Conservation (phyloP, 2,797 vertebrate species). For the Thaleichthys pacificus region DNA sequence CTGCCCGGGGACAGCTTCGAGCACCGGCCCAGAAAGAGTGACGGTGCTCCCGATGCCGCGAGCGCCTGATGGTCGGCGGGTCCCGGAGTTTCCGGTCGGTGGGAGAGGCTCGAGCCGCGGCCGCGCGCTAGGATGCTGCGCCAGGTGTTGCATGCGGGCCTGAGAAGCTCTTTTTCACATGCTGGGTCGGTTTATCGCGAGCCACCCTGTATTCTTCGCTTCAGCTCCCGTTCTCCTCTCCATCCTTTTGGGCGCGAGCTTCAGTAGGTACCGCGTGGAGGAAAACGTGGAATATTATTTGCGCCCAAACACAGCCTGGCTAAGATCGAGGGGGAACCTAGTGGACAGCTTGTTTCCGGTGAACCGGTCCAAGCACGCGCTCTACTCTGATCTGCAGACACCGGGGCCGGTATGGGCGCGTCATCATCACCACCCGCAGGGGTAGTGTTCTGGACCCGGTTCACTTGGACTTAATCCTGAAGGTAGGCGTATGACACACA, state of each 20-base stretch:
- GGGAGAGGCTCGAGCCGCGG: constrained; percentile 84
- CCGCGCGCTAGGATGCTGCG: constrained; percentile 96
- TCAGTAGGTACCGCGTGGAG: constrained; percentile 95
- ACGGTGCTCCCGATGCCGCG: constrained; percentile 69
- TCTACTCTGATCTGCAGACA: constrained; percentile 96
- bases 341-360: constrained; percentile 96
- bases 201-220: constrained; percentile 96
- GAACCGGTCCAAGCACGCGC: constrained; percentile 94
- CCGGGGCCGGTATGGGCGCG: constrained; percentile 89
- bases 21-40: constrained; percentile 19
- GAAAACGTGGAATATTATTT: constrained; percentile 92
- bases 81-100: constrained; percentile 67
- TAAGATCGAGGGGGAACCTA: constrained; percentile 93
- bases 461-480: constrained; percentile 87
- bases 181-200: constrained; percentile 92
- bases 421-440: constrained; percentile 89
- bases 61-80: constrained; percentile 83
- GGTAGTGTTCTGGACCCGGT: constrained; percentile 92
- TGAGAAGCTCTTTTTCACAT: constrained; percentile 88
- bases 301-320: constrained; percentile 96
- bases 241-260: constrained; percentile 95
- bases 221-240: constrained; percentile 93
- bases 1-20: constrained; percentile 25
- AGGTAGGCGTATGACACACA: constrained; percentile 87
- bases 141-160: constrained; percentile 94